phyloP scores from a whole-genome alignment of 2,113 vertebrate species.

The Hassar affinis region DNA sequence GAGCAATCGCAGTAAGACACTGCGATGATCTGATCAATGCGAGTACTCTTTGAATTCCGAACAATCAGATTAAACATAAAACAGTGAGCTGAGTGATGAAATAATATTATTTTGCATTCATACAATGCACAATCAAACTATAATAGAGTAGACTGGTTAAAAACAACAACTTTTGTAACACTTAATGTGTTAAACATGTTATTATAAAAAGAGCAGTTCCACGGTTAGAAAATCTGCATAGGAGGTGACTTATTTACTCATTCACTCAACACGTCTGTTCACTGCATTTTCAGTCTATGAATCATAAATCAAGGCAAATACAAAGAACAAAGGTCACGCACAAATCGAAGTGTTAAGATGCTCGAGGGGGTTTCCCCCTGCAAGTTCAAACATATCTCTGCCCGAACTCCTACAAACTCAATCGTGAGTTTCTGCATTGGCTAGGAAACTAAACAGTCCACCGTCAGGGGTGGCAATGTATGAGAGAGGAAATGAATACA shows the following conservation, averaged over 20 bases:
- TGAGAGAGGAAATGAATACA: neutral
- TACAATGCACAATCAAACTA: neutral
- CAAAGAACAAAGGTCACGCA: slow-evolving; percentile 39
- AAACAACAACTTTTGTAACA: neutral
- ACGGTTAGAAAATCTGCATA: slow-evolving; percentile 1
- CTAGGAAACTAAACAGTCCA: slow-evolving; percentile 88
- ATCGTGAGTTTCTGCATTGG: slow-evolving; percentile 81
- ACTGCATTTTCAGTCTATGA: slow-evolving; percentile 47
- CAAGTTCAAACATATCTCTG: slow-evolving; percentile 49
- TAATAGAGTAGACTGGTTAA: neutral
- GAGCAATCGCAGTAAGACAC: neutral
- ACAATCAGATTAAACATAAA: neutral
- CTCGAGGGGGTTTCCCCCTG: slow-evolving; percentile 39
- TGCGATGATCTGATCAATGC: slow-evolving; percentile 8
- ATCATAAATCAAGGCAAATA: slow-evolving; percentile 50
- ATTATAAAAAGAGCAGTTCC: neutral
- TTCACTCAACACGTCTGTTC: slow-evolving; percentile 22
- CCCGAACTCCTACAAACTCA: slow-evolving; percentile 45
- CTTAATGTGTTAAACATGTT: neutral
- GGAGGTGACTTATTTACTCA: slow-evolving; percentile 30
- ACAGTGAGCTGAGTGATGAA: neutral
- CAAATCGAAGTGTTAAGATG: slow-evolving; percentile 28
- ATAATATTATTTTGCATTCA: neutral
- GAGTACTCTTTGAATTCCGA: neutral
- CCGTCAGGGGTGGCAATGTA: neutral